phyloP scores from a whole-genome alignment of 2,113 vertebrate genomes.

The Zosterops borbonicus region DNA sequence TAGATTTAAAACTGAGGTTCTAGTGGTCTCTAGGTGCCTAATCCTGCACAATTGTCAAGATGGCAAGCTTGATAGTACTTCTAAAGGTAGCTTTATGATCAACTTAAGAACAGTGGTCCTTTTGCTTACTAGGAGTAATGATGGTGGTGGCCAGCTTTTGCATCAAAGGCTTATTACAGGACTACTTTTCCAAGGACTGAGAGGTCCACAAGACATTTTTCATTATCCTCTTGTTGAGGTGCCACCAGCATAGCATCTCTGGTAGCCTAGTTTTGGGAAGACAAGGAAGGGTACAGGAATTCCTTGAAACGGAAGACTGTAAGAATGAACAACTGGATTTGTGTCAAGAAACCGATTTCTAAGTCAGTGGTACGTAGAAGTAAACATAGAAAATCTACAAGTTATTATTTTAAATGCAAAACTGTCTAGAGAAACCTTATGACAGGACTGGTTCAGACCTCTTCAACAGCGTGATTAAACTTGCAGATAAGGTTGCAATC shows the following conservation, averaged over 20 bases:
- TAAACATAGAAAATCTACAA: background rate
- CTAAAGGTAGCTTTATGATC: background rate
- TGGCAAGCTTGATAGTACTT: background rate
- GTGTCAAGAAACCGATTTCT: background rate
- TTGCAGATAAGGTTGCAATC: background rate
- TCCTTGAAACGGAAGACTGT: background rate
- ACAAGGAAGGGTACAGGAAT: background rate
- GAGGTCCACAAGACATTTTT: background rate
- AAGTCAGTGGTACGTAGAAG: background rate
- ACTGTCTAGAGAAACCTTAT: background rate
- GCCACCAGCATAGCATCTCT: background rate
- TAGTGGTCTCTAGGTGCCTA: background rate
- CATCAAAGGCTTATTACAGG: background rate
- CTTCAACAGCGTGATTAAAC: background rate
- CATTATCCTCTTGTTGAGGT: background rate
- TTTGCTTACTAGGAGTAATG: background rate
- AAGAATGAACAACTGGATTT: background rate
- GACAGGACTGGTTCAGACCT: background rate
- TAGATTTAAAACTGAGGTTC: background rate
- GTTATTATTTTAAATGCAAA: background rate
- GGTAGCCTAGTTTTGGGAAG: background rate
- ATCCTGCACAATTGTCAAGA: background rate
- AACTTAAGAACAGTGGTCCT: background rate
- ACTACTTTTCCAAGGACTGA: background rate
- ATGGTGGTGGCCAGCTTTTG: background rate